Evolutionary conservation across 2,797 vertebrate genomes (phyloP), one percentile per base, ranked within the genome.

Genomic region (Calcarius lapponicus): DNA sequence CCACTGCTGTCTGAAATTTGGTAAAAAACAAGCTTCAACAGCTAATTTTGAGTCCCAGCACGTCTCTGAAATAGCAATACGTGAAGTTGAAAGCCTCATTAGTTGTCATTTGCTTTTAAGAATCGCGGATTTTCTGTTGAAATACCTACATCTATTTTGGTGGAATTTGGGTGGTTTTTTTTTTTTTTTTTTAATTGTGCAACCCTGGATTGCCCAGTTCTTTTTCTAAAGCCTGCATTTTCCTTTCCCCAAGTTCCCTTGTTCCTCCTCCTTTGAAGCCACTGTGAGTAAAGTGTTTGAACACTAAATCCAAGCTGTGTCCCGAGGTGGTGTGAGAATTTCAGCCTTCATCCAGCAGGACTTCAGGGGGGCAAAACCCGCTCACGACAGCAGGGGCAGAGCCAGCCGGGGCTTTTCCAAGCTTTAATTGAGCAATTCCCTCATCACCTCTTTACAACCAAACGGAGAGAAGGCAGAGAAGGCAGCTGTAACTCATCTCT

Each of bases 221-320:
- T 51, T 51, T 79, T 80, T 57, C 43, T 47, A 48, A 57, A 45
- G 24, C 9, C n/a, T 28, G 8, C 26, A 7, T 16, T 73, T 74
- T 54, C 12, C 40, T 61, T 32, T 76, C 9, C 29, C 17, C 19
- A 58, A 50, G 1, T 21, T 61, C n/a, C 25, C 6, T 78, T 54
- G 57, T 51, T 25, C 22, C 24, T 92, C 19, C 25, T 48, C 17
- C 20, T 72, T 56, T 25, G 21, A 67, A 13, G 3, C 21, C n/a
- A 31, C 17, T 0, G 0, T 2, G 38, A 62, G n/a, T 0, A 3
- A 18, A 31, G 40, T 7, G 29, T 25, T 81, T 40, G 54, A 90
- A 12, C 26, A 80, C 24, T 11, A 43, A 45, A 9, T 54, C 29
- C 38, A 22, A 14, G 6, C 40, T 42, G 36, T 6, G 29, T 32